Percentiles rank a stretch among this genome's conserved stretches.
Conservation (phyloP, 2,113 vertebrate genomes). For the Hydrochoerus hydrochaeris region DNA sequence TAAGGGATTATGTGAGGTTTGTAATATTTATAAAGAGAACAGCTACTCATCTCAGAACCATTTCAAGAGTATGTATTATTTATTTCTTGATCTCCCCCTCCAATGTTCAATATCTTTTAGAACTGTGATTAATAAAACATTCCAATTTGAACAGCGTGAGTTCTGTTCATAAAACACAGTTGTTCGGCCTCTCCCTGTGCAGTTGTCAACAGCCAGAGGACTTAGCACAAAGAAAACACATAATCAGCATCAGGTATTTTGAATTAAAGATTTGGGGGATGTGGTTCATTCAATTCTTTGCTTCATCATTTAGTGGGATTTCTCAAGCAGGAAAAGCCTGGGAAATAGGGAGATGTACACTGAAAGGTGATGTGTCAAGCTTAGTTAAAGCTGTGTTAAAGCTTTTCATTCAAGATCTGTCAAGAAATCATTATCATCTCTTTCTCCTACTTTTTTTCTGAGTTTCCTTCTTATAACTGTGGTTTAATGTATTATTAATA, state of each 20-base stretch:
- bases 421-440: slow-evolving; percentile 75
- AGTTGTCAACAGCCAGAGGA: slow-evolving; percentile 75
- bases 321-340: slow-evolving; percentile 76
- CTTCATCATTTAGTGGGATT: slow-evolving; percentile 66
- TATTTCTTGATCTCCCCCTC: slow-evolving; percentile 85
- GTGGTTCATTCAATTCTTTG: slow-evolving; percentile 79
- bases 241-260: slow-evolving; percentile 66
- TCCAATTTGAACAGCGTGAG: slow-evolving; percentile 80
- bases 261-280: slow-evolving; percentile 68
- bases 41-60: slow-evolving; percentile 86
- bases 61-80: slow-evolving; percentile 89
- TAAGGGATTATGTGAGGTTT: slow-evolving; percentile 84
- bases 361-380: slow-evolving; percentile 63
- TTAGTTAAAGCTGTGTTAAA: slow-evolving; percentile 67
- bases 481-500: slow-evolving; percentile 79
- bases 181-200: slow-evolving; percentile 81
- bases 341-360: slow-evolving; percentile 49
- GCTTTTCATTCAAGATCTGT: slow-evolving; percentile 73
- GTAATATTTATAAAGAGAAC: slow-evolving; percentile 89
- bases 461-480: slow-evolving; percentile 63
- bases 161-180: slow-evolving; percentile 82
- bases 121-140: slow-evolving; percentile 89
- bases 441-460: slow-evolving; percentile 5
- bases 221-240: slow-evolving; percentile 65
- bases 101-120: slow-evolving; percentile 85